Conservation (phyloP, 2,888 invertebrate species). For the Drosophila kanekoi region DNA sequence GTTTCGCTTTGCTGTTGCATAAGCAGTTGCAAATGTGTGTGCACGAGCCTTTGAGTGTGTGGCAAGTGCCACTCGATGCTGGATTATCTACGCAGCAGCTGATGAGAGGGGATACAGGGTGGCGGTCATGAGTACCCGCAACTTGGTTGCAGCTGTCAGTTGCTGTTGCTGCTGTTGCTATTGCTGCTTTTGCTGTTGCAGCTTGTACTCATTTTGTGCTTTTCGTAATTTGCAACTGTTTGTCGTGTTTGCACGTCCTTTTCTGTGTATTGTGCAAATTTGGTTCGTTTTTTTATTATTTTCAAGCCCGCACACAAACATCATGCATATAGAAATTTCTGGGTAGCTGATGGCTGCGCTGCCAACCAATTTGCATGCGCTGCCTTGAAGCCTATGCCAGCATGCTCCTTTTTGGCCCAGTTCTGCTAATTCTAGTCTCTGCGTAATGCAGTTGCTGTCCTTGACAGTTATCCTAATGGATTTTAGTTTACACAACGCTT, state of each 20-base stretch:
- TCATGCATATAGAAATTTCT: not conserved
- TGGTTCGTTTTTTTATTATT: slow-evolving; percentile 46
- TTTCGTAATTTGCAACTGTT: slow-evolving; percentile 72
- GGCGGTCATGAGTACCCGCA: slow-evolving; percentile 23
- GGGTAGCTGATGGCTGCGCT: not conserved
- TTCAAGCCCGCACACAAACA: slow-evolving; percentile 15
- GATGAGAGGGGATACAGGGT: slow-evolving; percentile 16
- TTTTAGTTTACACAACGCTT: slow-evolving; percentile 41
- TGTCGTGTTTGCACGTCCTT: slow-evolving; percentile 74
- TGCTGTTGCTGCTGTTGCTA: slow-evolving; percentile 9
- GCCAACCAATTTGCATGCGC: slow-evolving; percentile 52
- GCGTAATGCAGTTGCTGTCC: slow-evolving; percentile 39
- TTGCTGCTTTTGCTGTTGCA: slow-evolving; percentile 30
- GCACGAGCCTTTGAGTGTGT: slow-evolving; percentile 21
- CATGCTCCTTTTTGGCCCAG: slow-evolving; percentile 1
- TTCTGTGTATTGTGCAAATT: slow-evolving; percentile 76
- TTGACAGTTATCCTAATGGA: slow-evolving; percentile 53
- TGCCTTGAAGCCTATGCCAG: slow-evolving; percentile 37
- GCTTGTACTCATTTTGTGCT: slow-evolving; percentile 49
- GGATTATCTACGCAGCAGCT: slow-evolving; percentile 62
- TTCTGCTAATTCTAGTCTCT: slow-evolving; percentile 2
- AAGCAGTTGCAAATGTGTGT: slow-evolving; percentile 29
- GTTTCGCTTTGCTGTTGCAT: slow-evolving; percentile 50
- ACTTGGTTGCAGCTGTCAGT: slow-evolving; percentile 45
- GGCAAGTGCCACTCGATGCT: slow-evolving; percentile 61